Conservation (phyloP, 2,797 vertebrate species). For the Calcarius lapponicus region DNA sequence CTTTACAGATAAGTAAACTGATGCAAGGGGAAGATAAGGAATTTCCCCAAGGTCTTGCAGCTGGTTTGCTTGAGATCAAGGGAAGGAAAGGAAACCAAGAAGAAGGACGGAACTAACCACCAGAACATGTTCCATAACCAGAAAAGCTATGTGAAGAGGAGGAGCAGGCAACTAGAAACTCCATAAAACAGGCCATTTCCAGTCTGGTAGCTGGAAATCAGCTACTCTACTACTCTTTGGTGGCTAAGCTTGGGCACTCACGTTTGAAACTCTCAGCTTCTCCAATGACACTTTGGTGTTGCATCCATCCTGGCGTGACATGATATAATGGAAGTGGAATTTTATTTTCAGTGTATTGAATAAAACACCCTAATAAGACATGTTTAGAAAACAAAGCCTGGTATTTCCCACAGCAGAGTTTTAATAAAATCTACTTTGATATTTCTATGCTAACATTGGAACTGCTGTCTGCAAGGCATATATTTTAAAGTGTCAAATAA, state of each 20-base stretch:
- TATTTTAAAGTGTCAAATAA: constrained; percentile 21
- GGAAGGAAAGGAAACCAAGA: neutral
- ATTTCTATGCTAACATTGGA: neutral
- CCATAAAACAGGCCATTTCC: neutral
- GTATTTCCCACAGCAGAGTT: neutral
- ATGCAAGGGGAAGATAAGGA: constrained; percentile 12
- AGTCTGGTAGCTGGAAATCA: neutral
- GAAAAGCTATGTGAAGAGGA: neutral
- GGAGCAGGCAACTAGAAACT: neutral
- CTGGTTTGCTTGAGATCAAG: constrained; percentile 25
- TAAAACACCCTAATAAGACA: neutral
- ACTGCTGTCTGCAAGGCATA: neutral
- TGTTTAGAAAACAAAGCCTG: constrained; percentile 25
- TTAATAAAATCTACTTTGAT: neutral
- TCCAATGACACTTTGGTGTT: neutral
- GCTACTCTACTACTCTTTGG: neutral
- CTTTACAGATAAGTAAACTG: constrained; percentile 25
- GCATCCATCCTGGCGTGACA: neutral
- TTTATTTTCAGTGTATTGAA: neutral
- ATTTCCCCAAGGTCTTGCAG: constrained; percentile 28
- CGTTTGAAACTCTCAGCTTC: neutral
- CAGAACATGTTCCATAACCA: neutral
- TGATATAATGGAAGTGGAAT: neutral
- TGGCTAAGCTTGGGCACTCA: neutral
- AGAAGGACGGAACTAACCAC: neutral